Percentiles rank a stretch among this genome's conserved stretches.
Evolutionary conservation across 1,140 invertebrate species (phyloP).

Genomic region (Cylas formicarius): DNA sequence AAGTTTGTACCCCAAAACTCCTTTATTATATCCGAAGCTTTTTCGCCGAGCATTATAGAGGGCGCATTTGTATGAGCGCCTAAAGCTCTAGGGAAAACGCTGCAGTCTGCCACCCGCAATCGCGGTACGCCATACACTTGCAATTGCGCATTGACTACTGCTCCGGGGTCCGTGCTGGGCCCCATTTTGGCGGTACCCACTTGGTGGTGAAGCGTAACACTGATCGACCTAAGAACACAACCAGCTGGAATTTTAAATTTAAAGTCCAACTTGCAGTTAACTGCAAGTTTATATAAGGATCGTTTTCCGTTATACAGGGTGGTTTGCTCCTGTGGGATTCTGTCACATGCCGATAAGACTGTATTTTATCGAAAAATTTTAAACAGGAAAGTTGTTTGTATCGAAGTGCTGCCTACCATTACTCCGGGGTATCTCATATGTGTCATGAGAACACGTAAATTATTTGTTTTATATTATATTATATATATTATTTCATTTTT

Average conservation of each 20-base stretch:
- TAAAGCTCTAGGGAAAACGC: constrained; percentile 63
- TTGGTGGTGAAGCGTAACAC: constrained; percentile 45
- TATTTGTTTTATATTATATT: too few relatives aligned
- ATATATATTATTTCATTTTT: too few relatives aligned
- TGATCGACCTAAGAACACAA: constrained; percentile 7
- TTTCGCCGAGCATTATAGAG: constrained; percentile 79
- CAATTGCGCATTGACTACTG: constrained; percentile 52
- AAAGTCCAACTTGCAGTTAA: background rate
- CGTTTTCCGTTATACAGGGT: too few relatives aligned
- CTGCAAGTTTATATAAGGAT: too few relatives aligned
- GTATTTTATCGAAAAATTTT: too few relatives aligned
- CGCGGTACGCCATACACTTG: constrained; percentile 44
- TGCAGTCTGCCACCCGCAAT: constrained; percentile 66
- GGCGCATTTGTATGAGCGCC: constrained; percentile 65
- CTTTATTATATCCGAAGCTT: constrained; percentile 73
- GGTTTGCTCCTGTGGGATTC: too few relatives aligned
- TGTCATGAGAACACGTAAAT: too few relatives aligned
- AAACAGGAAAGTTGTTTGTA: too few relatives aligned
- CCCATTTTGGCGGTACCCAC: constrained; percentile 60
- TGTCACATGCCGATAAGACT: too few relatives aligned
- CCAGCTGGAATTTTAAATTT: background rate
- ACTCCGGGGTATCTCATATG: too few relatives aligned
- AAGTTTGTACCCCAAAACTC: background rate
- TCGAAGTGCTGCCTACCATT: too few relatives aligned
- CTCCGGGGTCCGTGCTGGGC: constrained; percentile 43